phyloP scores from a whole-genome alignment of 2,797 vertebrate genomes.

The Helostoma temminkii region DNA sequence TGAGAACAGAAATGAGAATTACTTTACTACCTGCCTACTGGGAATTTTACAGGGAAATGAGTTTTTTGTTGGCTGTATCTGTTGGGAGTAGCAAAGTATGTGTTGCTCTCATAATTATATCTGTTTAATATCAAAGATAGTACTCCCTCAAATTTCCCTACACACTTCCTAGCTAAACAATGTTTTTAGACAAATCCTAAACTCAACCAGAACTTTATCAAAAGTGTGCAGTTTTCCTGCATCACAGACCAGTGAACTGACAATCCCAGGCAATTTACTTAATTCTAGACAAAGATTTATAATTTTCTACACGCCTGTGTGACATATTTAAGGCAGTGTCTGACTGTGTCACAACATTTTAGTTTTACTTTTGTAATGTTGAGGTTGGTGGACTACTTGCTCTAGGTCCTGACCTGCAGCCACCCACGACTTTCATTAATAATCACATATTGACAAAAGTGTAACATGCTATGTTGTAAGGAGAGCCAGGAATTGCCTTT shows the following conservation, averaged over 20 bases:
- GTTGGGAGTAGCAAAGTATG: background rate
- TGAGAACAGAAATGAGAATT: background rate
- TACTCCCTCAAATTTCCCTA: background rate
- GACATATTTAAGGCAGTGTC: background rate
- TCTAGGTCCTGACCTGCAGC: too few species aligned
- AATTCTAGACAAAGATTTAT: background rate
- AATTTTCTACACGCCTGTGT: background rate
- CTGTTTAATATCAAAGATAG: background rate
- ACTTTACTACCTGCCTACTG: background rate
- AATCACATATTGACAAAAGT: too few species aligned
- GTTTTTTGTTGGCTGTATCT: background rate
- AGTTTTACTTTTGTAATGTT: too few species aligned
- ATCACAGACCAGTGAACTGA: conserved; percentile 1
- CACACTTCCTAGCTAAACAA: background rate
- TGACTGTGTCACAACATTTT: too few species aligned
- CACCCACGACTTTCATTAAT: too few species aligned
- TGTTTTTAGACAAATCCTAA: background rate
- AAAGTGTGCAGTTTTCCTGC: background rate
- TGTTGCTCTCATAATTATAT: background rate
- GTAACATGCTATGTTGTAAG: too few species aligned
- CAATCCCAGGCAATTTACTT: background rate
- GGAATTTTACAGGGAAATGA: background rate
- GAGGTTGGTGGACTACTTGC: too few species aligned
- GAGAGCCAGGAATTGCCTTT: too few species aligned
- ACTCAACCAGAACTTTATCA: background rate